Conservation (phyloP, 92 coral and sea anemone genomes). For the Porites lobata region DNA sequence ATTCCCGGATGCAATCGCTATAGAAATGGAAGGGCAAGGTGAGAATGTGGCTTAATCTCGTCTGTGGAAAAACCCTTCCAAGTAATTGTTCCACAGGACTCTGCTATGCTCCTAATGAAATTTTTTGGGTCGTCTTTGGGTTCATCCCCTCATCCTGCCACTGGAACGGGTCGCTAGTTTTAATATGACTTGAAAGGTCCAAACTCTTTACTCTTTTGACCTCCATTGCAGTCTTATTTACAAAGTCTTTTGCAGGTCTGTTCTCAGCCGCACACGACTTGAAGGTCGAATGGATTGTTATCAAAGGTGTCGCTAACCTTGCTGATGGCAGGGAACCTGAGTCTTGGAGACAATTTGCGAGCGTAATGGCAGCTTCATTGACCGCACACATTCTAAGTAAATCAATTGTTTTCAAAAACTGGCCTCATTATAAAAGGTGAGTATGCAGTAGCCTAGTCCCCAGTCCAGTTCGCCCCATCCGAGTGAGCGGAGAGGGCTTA, state of each 20-base stretch:
- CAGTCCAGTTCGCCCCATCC: too few species aligned
- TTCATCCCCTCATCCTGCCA: too few species aligned
- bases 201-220: too few species aligned
- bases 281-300: slow-evolving; percentile 8
- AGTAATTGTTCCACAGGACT: too few species aligned
- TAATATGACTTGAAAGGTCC: too few species aligned
- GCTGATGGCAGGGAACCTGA: slow-evolving; percentile 2
- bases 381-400: too few species aligned
- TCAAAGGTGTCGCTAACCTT: slow-evolving; percentile 17
- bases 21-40: not conserved
- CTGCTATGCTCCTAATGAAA: too few species aligned
- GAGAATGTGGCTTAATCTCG: not conserved
- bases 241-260: not conserved
- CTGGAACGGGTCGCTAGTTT: too few species aligned
- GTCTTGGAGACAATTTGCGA: slow-evolving; percentile 16
- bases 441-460: not conserved
- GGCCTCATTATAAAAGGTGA: slow-evolving; percentile 10
- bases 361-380: slow-evolving; percentile 14
- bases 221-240: not conserved
- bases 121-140: too few species aligned
- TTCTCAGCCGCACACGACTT: too few species aligned
- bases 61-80: too few species aligned
- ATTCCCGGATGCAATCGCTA: not conserved
- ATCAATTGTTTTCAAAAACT: not conserved
- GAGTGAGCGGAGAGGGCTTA: too few species aligned